Evolutionary conservation across 1,140 invertebrate species (phyloP), one percentile per base, ranked within the genome.

Genomic region (Euwallacea similis): DNA sequence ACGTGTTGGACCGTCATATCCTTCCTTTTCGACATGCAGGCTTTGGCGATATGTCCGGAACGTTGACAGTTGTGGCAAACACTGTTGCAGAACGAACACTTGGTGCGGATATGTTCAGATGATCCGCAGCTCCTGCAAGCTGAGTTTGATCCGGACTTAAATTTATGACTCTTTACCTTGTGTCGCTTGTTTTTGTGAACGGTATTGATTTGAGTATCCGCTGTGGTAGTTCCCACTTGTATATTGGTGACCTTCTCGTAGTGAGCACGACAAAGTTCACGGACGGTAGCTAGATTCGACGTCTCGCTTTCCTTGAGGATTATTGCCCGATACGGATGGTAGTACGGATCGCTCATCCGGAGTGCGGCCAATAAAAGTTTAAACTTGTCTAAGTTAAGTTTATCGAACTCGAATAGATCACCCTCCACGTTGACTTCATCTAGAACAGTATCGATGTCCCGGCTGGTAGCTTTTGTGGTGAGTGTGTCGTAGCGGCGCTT

Each of bases 291-390:
- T n/a, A n/a, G n/a, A n/a, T n/a, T n/a, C n/a, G n/a, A n/a, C n/a
- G n/a, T n/a, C n/a, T n/a, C n/a, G n/a, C n/a, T n/a, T n/a, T n/a
- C n/a, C n/a, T n/a, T n/a, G n/a, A n/a, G n/a, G n/a, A n/a, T n/a
- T n/a, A n/a, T n/a, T n/a, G n/a, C n/a, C n/a, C n/a, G n/a, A n/a
- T n/a, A n/a, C n/a, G n/a, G n/a, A n/a, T n/a, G n/a, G n/a, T n/a
- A n/a, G n/a, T n/a, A n/a, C n/a, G n/a, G n/a, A n/a, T n/a, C n/a
- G n/a, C n/a, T n/a, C n/a, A n/a, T n/a, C n/a, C n/a, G 54, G 15
- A 55, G 54, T 55, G 2, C 54, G n/a, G 54, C 54, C 15, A 56
- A 21, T 8, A 56, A 15, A 21, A 56, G 6, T 56, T 56, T 56
- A 21, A 56, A 6, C 54, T 10, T 56, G 6, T 56, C 54, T 21